A percentile compares a stretch with the other conserved stretches of the same genome.
These are phyloP conservation scores for Ichneumoninae sp. DNA, from an alignment of 2,888 invertebrate genomes.

Conservation along the genomic window DNA sequence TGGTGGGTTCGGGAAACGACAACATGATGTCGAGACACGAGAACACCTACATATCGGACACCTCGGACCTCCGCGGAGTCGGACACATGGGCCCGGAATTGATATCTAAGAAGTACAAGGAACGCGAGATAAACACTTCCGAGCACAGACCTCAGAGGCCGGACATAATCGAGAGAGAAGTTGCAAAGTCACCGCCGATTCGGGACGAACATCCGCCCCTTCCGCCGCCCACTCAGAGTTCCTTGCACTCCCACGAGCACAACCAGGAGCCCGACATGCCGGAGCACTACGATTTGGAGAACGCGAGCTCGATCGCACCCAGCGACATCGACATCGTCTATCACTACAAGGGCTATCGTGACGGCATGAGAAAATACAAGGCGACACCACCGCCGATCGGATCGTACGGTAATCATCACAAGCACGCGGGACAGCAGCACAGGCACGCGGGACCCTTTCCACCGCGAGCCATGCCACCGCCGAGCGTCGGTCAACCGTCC, in stretches of 20 bases:
- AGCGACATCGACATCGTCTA: constrained; percentile 98
- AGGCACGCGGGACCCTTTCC: constrained; percentile 88
- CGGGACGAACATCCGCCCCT: constrained; percentile 93
- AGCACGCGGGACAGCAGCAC: constrained; percentile 89
- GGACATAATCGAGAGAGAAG: constrained; percentile 96
- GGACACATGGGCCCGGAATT: constrained; percentile 93
- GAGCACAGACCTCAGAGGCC: constrained; percentile 94
- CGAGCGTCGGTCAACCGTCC: constrained; percentile 89
- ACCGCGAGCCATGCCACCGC: constrained; percentile 88
- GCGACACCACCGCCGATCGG: constrained; percentile 93
- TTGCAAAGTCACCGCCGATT: constrained; percentile 92
- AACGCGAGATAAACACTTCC: constrained; percentile 90
- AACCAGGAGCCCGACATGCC: constrained; percentile 91
- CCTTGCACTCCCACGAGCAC: constrained; percentile 90
- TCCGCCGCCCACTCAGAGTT: constrained; percentile 90
- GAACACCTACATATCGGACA: constrained; percentile 88
- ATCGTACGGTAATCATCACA: constrained; percentile 90
- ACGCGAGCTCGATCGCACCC: constrained; percentile 98
- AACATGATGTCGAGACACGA: constrained; percentile 89
- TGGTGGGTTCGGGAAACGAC: constrained; percentile 89
- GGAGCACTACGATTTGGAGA: constrained; percentile 98
- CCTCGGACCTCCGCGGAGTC: constrained; percentile 89
- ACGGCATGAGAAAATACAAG: constrained; percentile 95
- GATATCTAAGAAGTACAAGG: constrained; percentile 94
- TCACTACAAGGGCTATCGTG: constrained; percentile 97